Base-by-base conservation (phyloP, 2,888 invertebrate species). In the Furcula furcula region DNA sequence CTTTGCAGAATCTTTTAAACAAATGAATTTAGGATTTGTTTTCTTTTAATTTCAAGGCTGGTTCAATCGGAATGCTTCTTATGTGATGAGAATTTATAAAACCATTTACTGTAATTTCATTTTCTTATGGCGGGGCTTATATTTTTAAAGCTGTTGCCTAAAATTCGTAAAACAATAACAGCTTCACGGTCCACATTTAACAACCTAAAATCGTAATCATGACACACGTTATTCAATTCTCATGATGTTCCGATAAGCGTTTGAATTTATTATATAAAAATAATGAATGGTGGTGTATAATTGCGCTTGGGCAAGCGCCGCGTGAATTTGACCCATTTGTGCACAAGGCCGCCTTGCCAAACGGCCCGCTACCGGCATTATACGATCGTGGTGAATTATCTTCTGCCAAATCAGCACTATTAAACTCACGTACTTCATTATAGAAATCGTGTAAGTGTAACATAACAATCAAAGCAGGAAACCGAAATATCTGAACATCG, bases 211-310 rank as follows among this genome's bases (percentile, higher is more conserved):
- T 33, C 20, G 33, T 50, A 40, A 36, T 34, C 26, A 35, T 36
- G 35, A 30, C 35, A 48, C 46, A 31, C 38, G 28, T 43, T 43
- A 25, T 29, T 31, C 43, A 26, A 32, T 57, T 57, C 55, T 48
- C 56, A 56, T 59, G 65, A 61, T 63, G 40, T 28, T 39, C 61
- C 56, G 74, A 79, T 79, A 78, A 80, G 67, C 66, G 56, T 64
- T 65, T 62, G 65, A 68, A 74, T 72, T n/a, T n/a, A n/a, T n/a
- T 71, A 74, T 72, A 67, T 66, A 73, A 69, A 76, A 77, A 79
- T 83, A 83, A 82, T 81, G 64, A 68, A 45, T 48, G 58, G 69
- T 73, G 70, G 71, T 73, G 71, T 76, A 67, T 80, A 82, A 83
- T 84, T 81, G 72, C 61, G 69, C 60, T 83, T 81, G 65, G 61